Evolutionary conservation across 2,888 invertebrate species (phyloP).

Genomic region (Helicoverpa assulta): DNA sequence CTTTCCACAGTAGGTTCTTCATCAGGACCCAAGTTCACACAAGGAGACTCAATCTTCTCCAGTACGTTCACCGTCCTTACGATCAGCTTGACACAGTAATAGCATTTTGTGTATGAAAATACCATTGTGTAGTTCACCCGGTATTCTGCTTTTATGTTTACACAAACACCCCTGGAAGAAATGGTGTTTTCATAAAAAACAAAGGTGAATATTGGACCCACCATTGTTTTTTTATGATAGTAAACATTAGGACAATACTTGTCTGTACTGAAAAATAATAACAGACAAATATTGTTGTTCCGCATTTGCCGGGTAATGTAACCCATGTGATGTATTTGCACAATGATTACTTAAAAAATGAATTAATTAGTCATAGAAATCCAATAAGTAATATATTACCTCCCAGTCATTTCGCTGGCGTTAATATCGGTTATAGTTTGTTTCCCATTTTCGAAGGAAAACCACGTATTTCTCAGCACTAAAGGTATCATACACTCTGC

Average conservation of each 20-base stretch:
- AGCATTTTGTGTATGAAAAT: constrained; percentile 93
- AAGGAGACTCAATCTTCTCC: constrained; percentile 96
- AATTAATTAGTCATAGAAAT: constrained; percentile 8
- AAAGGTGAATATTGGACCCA: no score
- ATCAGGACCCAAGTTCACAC: constrained; percentile 92
- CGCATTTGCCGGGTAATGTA: not conserved
- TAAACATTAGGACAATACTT: not conserved
- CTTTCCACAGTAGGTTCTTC: constrained; percentile 93
- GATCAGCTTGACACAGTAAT: constrained; percentile 95
- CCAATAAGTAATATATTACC: constrained; percentile 70
- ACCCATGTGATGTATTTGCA: not conserved
- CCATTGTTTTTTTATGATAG: not conserved
- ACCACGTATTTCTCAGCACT: constrained; percentile 96
- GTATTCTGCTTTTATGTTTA: constrained; percentile 93
- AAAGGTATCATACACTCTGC: constrained; percentile 93
- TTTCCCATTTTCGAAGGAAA: constrained; percentile 96
- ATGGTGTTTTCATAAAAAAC: constrained; percentile 1
- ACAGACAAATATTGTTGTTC: not conserved
- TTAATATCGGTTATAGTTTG: constrained; percentile 96
- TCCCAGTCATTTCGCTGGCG: constrained; percentile 93
- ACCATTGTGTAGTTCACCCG: constrained; percentile 96
- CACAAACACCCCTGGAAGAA: constrained; percentile 92
- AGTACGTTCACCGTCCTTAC: constrained; percentile 96
- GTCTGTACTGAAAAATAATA: not conserved
- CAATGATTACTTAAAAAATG: not conserved